Evolutionary conservation across 2,888 invertebrate species (phyloP).

Genomic region (Hydriomena furcata): DNA sequence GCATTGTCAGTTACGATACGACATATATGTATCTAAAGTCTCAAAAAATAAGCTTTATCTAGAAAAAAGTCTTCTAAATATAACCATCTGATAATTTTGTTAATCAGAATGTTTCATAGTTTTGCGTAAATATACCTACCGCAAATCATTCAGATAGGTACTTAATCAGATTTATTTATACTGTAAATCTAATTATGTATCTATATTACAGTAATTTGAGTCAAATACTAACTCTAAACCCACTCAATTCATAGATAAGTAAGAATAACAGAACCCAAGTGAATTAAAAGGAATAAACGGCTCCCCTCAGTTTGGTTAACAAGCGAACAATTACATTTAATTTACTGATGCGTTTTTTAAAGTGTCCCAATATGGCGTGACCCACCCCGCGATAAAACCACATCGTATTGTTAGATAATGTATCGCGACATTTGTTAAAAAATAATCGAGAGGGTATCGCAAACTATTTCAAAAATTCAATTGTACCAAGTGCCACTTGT

Average conservation of each 20-base stretch:
- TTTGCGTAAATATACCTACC: no score
- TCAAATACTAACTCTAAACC: slow-evolving; percentile 13
- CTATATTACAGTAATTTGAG: neutral
- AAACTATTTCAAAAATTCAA: slow-evolving; percentile 70
- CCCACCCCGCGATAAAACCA: slow-evolving; percentile 56
- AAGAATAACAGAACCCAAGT: neutral
- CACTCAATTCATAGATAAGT: slow-evolving; percentile 21
- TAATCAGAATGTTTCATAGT: no score
- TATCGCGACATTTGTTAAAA: slow-evolving; percentile 81
- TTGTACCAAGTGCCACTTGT: slow-evolving; percentile 74
- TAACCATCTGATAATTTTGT: no score
- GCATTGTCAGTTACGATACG: neutral
- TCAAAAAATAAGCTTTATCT: no score
- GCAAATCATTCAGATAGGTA: no score
- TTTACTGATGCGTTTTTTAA: slow-evolving; percentile 80
- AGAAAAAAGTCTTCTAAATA: no score
- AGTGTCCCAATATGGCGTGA: slow-evolving; percentile 69
- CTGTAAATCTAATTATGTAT: no score
- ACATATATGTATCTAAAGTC: no score
- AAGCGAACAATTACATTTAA: slow-evolving; percentile 83
- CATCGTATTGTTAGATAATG: slow-evolving; percentile 58
- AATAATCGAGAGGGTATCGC: slow-evolving; percentile 75
- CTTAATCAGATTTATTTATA: no score
- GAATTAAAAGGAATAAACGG: slow-evolving; percentile 35
- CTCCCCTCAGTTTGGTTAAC: slow-evolving; percentile 66